Evolutionary conservation across 2,888 invertebrate genomes (phyloP).

Genomic region (Strigamia crassipes): DNA sequence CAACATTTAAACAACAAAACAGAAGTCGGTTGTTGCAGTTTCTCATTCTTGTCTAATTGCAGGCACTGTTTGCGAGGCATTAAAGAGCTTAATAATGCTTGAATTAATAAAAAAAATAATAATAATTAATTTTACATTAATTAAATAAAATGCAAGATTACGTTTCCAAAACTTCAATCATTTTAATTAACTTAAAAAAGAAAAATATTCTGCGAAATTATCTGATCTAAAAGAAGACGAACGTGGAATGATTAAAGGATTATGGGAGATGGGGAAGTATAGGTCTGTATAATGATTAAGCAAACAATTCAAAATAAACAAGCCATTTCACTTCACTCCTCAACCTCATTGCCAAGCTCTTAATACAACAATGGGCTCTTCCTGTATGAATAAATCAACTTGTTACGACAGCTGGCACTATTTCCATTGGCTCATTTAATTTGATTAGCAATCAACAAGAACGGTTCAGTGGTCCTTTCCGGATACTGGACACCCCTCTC

Average conservation of each 20-base stretch:
- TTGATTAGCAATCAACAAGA: constrained; percentile 44
- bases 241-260: background rate
- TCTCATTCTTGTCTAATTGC: no score
- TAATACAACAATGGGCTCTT: constrained; percentile 36
- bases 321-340: background rate
- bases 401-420: constrained; percentile 42
- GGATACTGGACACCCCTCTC: background rate
- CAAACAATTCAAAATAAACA: constrained; percentile 19
- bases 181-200: background rate
- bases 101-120: no score
- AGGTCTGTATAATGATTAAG: constrained; percentile 12
- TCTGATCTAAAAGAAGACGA: background rate
- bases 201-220: background rate
- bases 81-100: no score
- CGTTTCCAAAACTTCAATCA: background rate
- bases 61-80: no score
- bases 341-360: background rate
- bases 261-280: constrained; percentile 1
- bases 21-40: no score
- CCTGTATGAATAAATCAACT: constrained; percentile 43
- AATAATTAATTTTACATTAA: background rate
- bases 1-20: no score
- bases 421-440: constrained; percentile 44
- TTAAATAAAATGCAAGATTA: background rate
- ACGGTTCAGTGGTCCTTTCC: constrained; percentile 31